These are phyloP conservation scores for Perca schrenkii DNA, from an alignment of 2,113 vertebrate species.

Conservation along the genomic window DNA sequence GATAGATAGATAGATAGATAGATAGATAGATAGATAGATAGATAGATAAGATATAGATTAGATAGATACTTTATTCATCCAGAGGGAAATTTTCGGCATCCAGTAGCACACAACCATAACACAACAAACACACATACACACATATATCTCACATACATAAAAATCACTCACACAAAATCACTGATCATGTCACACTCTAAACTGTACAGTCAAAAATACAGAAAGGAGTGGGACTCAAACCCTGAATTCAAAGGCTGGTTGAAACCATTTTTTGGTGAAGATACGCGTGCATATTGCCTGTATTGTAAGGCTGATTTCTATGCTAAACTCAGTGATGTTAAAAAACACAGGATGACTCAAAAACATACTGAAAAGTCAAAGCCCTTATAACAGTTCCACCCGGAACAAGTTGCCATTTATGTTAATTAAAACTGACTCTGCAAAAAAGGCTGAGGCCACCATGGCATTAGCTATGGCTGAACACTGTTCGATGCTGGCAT, in stretches of 20 bases:
- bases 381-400: not conserved
- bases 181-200: slow-evolving; percentile 1
- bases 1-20: no score
- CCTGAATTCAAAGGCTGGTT: no score
- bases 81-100: no score
- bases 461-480: not conserved
- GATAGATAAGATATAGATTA: no score
- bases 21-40: no score
- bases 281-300: no score
- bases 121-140: no score
- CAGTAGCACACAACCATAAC: no score
- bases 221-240: no score
- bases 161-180: not conserved
- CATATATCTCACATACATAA: not conserved
- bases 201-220: not conserved
- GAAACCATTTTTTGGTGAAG: no score
- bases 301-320: no score
- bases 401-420: not conserved
- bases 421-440: not conserved
- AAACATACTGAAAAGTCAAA: slow-evolving; percentile 16
- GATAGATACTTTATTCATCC: no score
- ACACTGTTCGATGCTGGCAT: slow-evolving; percentile 1
- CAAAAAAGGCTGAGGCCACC: not conserved
- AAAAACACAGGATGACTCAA: slow-evolving; percentile 2
- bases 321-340: slow-evolving; percentile 1